phyloP scores from a whole-genome alignment of 2,888 invertebrate genomes.

The Bellardia bayeri region DNA sequence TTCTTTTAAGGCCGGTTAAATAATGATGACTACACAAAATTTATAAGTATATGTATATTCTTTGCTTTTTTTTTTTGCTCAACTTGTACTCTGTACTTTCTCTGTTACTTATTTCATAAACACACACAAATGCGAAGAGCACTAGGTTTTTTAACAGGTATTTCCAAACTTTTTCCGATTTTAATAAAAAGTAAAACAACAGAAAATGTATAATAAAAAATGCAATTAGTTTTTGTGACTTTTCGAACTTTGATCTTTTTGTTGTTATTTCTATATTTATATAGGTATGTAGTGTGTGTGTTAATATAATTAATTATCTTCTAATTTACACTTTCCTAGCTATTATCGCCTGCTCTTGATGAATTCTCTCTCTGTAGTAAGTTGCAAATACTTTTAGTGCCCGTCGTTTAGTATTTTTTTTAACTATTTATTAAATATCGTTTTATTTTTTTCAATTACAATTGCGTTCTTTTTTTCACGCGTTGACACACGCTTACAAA shows the following conservation, averaged over 20 bases:
- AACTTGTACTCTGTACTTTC: conserved; percentile 61
- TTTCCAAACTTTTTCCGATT: conserved; percentile 24
- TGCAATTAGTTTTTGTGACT: conserved; percentile 45
- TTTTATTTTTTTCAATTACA: conserved; percentile 12
- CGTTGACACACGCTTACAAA: conserved; percentile 25
- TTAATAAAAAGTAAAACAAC: conserved; percentile 16
- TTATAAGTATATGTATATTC: conserved; percentile 4
- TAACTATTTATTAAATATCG: not conserved
- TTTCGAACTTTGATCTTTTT: conserved; percentile 75
- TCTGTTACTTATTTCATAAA: conserved; percentile 44
- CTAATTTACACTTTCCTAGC: conserved; percentile 23
- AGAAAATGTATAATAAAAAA: conserved; percentile 34
- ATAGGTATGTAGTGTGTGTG: not conserved
- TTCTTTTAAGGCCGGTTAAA: conserved; percentile 42
- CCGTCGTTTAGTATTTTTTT: conserved; percentile 32
- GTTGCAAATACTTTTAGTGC: conserved; percentile 17
- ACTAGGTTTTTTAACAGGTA: conserved; percentile 1
- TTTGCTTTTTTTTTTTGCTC: conserved; percentile 24
- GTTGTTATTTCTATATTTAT: conserved; percentile 26
- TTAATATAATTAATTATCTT: conserved; percentile 29
- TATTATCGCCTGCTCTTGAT: not conserved
- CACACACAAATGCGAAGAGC: conserved; percentile 28
- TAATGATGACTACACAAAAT: conserved; percentile 60
- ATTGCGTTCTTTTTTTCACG: conserved; percentile 24
- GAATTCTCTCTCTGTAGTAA: not conserved